Conservation (phyloP, 1,140 invertebrate genomes). For the Cecropterus lyciades region DNA sequence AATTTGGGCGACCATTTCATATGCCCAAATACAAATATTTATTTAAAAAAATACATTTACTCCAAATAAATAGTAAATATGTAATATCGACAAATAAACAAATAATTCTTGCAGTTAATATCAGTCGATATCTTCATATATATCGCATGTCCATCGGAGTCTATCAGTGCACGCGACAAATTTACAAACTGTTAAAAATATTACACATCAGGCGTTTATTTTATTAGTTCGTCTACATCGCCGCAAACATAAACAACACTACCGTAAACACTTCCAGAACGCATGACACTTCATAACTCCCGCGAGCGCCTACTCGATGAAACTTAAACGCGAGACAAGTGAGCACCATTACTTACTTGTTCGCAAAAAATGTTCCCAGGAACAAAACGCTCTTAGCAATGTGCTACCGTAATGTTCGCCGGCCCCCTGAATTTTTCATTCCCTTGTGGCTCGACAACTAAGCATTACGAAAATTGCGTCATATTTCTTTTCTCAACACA, state of each 20-base stretch:
- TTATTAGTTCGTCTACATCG: neutral
- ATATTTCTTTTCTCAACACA: slow-evolving; percentile 81
- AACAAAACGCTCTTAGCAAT: slow-evolving; percentile 77
- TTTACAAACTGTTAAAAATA: no score
- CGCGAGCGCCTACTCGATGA: slow-evolving; percentile 38
- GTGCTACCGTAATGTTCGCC: slow-evolving; percentile 74
- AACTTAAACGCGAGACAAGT: slow-evolving; percentile 53
- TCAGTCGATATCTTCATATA: no score
- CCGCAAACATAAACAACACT: slow-evolving; percentile 5
- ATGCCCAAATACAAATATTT: no score
- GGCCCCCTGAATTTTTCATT: slow-evolving; percentile 83
- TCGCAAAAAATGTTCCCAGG: slow-evolving; percentile 62
- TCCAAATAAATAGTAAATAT: no score
- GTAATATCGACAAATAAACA: no score
- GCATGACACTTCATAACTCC: slow-evolving; percentile 12
- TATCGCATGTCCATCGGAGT: no score
- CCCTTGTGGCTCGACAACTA: slow-evolving; percentile 80
- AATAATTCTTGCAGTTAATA: no score
- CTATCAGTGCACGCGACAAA: no score
- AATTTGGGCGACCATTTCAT: no score
- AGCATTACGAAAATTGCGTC: slow-evolving; percentile 83
- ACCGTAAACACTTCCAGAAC: slow-evolving; percentile 11
- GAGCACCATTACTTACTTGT: slow-evolving; percentile 58
- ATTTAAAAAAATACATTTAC: no score
- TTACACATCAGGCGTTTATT: no score